phyloP scores from a whole-genome alignment of 2,888 invertebrate genomes.

The Deroplatys truncata region DNA sequence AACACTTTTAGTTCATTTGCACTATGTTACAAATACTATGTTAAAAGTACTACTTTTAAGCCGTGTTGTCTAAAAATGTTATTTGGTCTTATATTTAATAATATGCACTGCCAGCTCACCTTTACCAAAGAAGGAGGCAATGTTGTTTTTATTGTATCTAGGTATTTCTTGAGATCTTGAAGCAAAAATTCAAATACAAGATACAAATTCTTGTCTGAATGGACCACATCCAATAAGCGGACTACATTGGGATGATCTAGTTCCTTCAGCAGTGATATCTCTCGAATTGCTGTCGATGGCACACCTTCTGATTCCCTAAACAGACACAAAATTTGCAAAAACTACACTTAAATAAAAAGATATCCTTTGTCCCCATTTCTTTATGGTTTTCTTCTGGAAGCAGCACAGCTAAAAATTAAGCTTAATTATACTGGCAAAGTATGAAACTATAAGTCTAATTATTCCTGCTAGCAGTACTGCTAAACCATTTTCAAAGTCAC shows the following conservation, averaged over 20 bases:
- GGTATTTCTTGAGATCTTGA: slow-evolving; percentile 86
- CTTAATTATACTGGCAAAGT: too few species aligned
- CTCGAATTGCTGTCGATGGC: slow-evolving; percentile 94
- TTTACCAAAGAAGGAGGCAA: slow-evolving; percentile 62
- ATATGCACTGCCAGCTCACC: slow-evolving; percentile 30
- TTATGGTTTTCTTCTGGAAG: too few species aligned
- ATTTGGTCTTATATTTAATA: not conserved
- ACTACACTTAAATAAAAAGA: not conserved
- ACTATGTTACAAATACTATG: too few species aligned
- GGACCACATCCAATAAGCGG: slow-evolving; percentile 83
- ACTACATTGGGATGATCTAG: slow-evolving; percentile 88
- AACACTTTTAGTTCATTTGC: too few species aligned
- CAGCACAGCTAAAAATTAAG: too few species aligned
- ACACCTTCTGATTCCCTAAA: slow-evolving; percentile 91
- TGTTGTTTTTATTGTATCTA: slow-evolving; percentile 66
- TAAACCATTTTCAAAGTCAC: too few species aligned
- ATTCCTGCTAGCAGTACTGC: too few species aligned
- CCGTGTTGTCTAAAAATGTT: too few species aligned
- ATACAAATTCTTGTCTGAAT: slow-evolving; percentile 78
- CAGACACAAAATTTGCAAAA: slow-evolving; percentile 23
- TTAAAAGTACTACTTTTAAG: too few species aligned
- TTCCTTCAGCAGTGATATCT: slow-evolving; percentile 89
- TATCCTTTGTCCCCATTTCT: too few species aligned
- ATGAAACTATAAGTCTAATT: too few species aligned
- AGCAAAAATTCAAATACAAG: slow-evolving; percentile 92